Evolutionary conservation across 2,797 vertebrate species (phyloP).

Genomic region (Salarias fasciatus): DNA sequence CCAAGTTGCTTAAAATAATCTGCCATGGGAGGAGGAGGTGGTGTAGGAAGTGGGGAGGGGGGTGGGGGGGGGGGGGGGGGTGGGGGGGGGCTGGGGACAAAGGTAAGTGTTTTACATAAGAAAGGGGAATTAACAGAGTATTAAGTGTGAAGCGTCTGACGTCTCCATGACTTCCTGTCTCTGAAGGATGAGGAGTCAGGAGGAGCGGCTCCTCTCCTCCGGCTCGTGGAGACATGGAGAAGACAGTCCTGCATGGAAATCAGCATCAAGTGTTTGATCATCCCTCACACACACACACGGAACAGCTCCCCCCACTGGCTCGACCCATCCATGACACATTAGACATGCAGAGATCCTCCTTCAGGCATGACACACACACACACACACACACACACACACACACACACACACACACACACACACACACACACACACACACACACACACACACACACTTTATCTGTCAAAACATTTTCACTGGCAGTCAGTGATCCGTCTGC

Average conservation of each 20-base stretch:
- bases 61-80: too few species aligned
- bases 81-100: too few species aligned
- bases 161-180: neutral
- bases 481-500: slow-evolving; percentile 31
- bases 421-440: too few species aligned
- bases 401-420: too few species aligned
- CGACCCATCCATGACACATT: slow-evolving; percentile 46
- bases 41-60: too few species aligned
- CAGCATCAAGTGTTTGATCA: slow-evolving; percentile 1
- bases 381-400: too few species aligned
- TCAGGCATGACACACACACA: too few species aligned
- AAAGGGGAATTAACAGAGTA: neutral
- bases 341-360: slow-evolving; percentile 27
- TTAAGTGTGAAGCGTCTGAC: slow-evolving; percentile 9
- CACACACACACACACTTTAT: too few species aligned
- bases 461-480: slow-evolving; percentile 42
- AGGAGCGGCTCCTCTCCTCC: too few species aligned
- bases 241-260: slow-evolving; percentile 23
- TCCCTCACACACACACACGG: slow-evolving; percentile 31
- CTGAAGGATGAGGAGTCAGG: too few species aligned
- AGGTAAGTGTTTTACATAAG: slow-evolving; percentile 7
- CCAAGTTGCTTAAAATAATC: slow-evolving; percentile 51
- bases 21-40: too few species aligned
- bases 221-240: slow-evolving; percentile 39
- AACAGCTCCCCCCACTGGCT: slow-evolving; percentile 76